Base-by-base conservation (phyloP, 1,140 invertebrate genomes). In the Heliconius hewitsoni region DNA sequence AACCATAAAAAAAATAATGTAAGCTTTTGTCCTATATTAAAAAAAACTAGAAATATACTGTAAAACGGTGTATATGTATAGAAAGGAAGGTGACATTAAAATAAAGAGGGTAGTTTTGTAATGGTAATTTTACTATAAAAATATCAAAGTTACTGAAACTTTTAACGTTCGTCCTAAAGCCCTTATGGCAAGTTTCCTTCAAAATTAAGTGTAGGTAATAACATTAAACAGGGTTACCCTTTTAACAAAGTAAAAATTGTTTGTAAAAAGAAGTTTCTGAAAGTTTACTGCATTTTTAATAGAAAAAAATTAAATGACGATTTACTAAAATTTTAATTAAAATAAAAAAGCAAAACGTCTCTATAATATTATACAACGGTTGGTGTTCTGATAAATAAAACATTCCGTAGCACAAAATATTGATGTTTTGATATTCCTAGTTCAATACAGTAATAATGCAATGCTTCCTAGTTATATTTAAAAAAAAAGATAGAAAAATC, bases 391-490 rank as follows among this genome's bases (percentile, higher is more conserved):
- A 66, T 27, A 23, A 60, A 60, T 30, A 30, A 30, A 66, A 66
- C 60, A 66, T 66, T 66, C 60, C 60, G 60, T 66, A 30, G 60
- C 27, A 16, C 60, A 30, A 66, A 13, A 66, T 66, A 66, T 66
- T 66, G 60, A 66, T 66, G 60, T 66, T 66, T 30, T 27, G 4
- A 30, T 30, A 30, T 1, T 30, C 23, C 8, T 30, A 30, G 4
- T 13, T 18, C 30, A 66, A 23, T 57, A 57, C 55, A n/a, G 5
- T 52, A 52, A 52, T 23, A 57, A 57, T 23, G 19, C 19, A n/a
- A 23, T 57, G 8, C 9, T 57, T 57, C n/a, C n/a, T 57, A 57
- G 30, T 16, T 66, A 30, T 30, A 27, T 11, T n/a, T 11, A 23
- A 57, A 23, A 23, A 57, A 30, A 27, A 66, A 66, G 11, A 27